Base-by-base conservation (phyloP, 2,888 invertebrate genomes). In the Auanema sp. region DNA sequence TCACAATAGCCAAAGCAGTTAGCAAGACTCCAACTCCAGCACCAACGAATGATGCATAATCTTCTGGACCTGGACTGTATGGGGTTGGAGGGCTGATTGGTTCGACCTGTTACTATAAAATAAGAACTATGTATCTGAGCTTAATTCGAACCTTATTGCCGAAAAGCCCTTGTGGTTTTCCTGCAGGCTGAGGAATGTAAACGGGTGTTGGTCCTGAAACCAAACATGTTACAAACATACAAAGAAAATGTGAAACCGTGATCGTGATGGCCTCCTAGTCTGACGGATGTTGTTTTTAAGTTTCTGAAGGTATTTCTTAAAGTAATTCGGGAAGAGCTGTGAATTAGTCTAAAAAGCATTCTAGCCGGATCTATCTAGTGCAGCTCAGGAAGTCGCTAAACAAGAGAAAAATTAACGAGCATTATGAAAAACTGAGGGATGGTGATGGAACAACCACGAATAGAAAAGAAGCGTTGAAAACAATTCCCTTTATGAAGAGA, bases 11-110 rank as follows among this genome's bases (percentile, higher is more conserved):
- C 1, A 60, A 43, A 5, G 66, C 52, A n/a, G 73, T 74, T 8
- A 76, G 64, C 11, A 59, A 60, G 21, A 76, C 70, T 23, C 67
- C 65, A 16, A 69, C 71, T 16, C 51, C 65, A 8, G 73, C 76
- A 24, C 73, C 73, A 18, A 69, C 40, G 54, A 65, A 72, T n/a
- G 73, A 67, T 24, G 51, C 60, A 64, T 43, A 63, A 47, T 66
- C 65, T 40, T 54, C 59, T 40, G 58, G 16, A 21, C 62, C 57
- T 25, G 75, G 72, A 24, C 59, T 62, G 51, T 75, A 71, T 14
- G 69, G 68, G 6, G 42, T 21, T 23, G 59, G 62, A 8, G 53
- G 16, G 18, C 54, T 58, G 14, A 61, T 43, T 21, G 58, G 43
- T 11, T 40, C n/a, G 52, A 50, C 47, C 56, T 62, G 47, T 5